Evolutionary conservation across 2,113 vertebrate species (phyloP), one percentile per base, ranked within the genome.

Genomic region (Dasyornis broadbenti): DNA sequence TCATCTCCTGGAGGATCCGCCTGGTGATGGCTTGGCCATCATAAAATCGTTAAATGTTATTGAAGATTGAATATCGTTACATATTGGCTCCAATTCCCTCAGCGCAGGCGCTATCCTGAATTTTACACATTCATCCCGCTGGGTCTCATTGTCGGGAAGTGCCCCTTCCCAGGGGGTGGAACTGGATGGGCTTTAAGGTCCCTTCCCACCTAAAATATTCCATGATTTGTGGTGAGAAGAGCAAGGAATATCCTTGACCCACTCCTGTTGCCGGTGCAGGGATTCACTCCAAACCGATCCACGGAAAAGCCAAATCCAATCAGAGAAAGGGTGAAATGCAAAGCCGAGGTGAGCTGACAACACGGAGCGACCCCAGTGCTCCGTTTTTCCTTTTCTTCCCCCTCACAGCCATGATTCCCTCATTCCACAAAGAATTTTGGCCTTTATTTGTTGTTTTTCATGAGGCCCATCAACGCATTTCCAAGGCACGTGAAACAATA

Each of bases 371-470:
- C 19, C 70, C 22, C 59, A 1, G 22, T 2, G 13, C 47, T 72
- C 35, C 35, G 0, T 53, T 56, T 56, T 52, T 44, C 89, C 71
- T 86, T 77, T 37, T 50, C 80, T 20, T 83, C 66, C 61, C 33
- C 57, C 39, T 71, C 2, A 0, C 2, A 6, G 22, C 31, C 1
- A 0, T 35, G 30, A 30, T 54, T 82, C 63, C 52, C 30, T 45
- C 37, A 20, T 28, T 30, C 24, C 54, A 9, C 3, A 0, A 24
- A 35, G 27, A 33, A 21, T 11, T 53, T 86, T n/a, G 59, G 37
- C 42, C 10, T 56, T 65, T 76, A 4, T 49, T 50, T 27, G 11
- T 14, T 24, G 16, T 9, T 17, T 64, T 66, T 57, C 59, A 16
- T 17, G 52, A 81, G 44, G 24, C 7, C 33, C 26, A 28, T 20